Conservation (phyloP, 2,113 vertebrate species). For the Uria aalge region DNA sequence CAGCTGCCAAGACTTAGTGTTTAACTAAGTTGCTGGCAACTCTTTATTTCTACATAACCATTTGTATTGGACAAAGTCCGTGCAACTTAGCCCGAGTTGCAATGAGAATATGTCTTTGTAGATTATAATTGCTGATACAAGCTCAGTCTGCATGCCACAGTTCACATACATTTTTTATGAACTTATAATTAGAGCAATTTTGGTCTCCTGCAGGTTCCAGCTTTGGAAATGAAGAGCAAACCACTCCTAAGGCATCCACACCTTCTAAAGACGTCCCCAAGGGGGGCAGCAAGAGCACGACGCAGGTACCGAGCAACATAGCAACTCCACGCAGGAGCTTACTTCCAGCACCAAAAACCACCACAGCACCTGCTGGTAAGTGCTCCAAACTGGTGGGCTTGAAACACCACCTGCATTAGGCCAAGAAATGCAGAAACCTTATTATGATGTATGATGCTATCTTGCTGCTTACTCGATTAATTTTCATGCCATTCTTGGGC, state of each 20-base stretch:
- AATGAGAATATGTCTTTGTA: not conserved
- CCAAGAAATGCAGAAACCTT: not conserved
- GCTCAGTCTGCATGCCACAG: not conserved
- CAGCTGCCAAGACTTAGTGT: not conserved
- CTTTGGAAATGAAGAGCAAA: constrained; percentile 81
- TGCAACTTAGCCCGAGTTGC: not conserved
- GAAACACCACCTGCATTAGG: not conserved
- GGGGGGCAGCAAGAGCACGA: constrained; percentile 49
- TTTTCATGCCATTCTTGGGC: not conserved
- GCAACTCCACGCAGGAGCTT: constrained; percentile 79
- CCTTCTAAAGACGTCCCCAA: constrained; percentile 74
- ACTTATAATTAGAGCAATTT: constrained; percentile 44
- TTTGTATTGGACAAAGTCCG: not conserved
- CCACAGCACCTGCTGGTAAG: constrained; percentile 70
- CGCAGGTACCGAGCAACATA: constrained; percentile 64
- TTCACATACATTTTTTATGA: constrained; percentile 63
- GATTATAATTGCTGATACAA: not conserved
- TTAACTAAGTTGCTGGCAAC: not conserved
- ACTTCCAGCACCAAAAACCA: constrained; percentile 78
- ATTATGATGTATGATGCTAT: not conserved
- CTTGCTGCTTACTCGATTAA: not conserved
- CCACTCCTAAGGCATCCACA: constrained; percentile 60
- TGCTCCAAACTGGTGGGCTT: not conserved
- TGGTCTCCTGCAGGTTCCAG: constrained; percentile 76
- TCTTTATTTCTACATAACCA: not conserved